Percentiles rank a stretch among this genome's conserved stretches.
These are phyloP conservation scores for Hemiprocne comata DNA, from an alignment of 2,113 vertebrate genomes.

Conservation along the genomic window DNA sequence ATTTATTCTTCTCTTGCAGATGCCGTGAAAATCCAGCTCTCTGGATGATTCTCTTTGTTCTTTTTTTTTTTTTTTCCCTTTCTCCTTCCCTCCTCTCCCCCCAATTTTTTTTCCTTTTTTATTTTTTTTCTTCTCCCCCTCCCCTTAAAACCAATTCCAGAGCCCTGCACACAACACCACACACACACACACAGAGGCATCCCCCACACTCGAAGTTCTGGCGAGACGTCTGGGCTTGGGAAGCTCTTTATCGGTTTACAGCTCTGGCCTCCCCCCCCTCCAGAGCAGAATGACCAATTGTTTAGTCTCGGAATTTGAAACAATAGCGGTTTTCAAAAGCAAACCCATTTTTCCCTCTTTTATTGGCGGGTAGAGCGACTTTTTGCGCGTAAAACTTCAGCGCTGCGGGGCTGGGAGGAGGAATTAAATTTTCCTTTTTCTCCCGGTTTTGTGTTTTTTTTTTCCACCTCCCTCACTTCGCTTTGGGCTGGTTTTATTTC, in stretches of 20 bases:
- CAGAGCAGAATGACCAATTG: slow-evolving; percentile 73
- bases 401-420: neutral
- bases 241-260: slow-evolving; percentile 77
- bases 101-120: slow-evolving; percentile 70
- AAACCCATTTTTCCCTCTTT: neutral
- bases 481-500: accelerated
- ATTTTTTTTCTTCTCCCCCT: neutral
- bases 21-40: slow-evolving; percentile 67
- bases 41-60: slow-evolving; percentile 80
- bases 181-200: too few relatives aligned
- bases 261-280: slow-evolving; percentile 45
- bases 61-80: slow-evolving; percentile 68
- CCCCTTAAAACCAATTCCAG: slow-evolving; percentile 54
- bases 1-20: slow-evolving; percentile 66
- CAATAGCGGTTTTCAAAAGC: slow-evolving; percentile 69
- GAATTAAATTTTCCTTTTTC: accelerated
- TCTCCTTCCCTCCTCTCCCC: slow-evolving; percentile 51
- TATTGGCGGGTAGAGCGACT: neutral
- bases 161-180: slow-evolving; percentile 63
- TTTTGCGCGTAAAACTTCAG: neutral
- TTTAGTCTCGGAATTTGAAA: slow-evolving; percentile 71
- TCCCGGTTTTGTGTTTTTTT: neutral
- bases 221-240: slow-evolving; percentile 80
- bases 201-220: slow-evolving; percentile 58
- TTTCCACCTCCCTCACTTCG: accelerated